These are phyloP conservation scores for Passer domesticus DNA, from an alignment of 2,113 vertebrate genomes.

Conservation along the genomic window DNA sequence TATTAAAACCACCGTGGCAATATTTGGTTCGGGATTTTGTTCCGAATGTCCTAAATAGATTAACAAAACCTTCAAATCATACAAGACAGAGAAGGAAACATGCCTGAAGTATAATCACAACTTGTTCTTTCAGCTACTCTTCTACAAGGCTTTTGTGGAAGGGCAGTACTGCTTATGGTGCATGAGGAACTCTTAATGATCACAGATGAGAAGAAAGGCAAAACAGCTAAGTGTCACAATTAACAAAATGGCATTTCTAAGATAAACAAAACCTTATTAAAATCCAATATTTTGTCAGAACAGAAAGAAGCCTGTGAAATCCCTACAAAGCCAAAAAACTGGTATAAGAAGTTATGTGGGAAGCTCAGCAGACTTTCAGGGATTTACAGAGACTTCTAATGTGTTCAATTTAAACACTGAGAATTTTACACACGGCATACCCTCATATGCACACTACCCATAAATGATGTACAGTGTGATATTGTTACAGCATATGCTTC, in stretches of 20 bases:
- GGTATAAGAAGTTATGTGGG: not conserved
- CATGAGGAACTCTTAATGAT: not conserved
- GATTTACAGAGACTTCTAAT: conserved; percentile 8
- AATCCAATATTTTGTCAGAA: conserved; percentile 21
- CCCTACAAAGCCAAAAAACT: not conserved
- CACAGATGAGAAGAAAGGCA: not conserved
- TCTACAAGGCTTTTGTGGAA: not conserved
- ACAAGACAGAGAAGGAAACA: not conserved
- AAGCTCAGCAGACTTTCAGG: conserved; percentile 17
- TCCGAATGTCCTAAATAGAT: not conserved
- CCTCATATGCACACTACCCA: not conserved
- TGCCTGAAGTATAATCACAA: not conserved
- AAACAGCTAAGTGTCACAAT: not conserved
- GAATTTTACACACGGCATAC: conserved; percentile 26
- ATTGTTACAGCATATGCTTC: conserved; percentile 37
- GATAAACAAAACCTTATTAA: conserved; percentile 32
- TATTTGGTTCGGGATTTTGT: not conserved
- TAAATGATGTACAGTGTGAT: conserved; percentile 24
- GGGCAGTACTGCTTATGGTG: not conserved
- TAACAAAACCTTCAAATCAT: not conserved
- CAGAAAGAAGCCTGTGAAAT: conserved; percentile 14
- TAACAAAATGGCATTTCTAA: conserved; percentile 22
- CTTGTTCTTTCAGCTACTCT: not conserved
- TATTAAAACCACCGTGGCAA: not conserved
- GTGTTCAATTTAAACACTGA: not conserved